Conservation (phyloP, 2,797 vertebrate species). For the Corythornis leucogaster region DNA sequence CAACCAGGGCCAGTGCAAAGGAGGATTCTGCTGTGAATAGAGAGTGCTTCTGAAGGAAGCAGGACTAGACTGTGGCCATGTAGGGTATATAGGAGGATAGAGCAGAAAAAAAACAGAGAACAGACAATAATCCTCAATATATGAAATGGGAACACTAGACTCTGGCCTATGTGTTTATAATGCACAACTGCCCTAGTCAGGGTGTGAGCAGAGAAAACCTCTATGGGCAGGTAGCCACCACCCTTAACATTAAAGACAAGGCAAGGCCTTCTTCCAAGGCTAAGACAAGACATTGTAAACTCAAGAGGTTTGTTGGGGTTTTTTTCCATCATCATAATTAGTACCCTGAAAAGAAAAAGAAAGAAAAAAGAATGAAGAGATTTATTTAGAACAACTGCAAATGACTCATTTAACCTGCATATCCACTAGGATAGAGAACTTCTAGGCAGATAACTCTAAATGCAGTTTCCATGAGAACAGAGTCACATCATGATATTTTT, state of each 20-base stretch:
- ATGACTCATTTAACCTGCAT: conserved; percentile 69
- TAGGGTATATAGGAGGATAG: neutral
- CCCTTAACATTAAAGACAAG: neutral
- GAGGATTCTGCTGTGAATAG: neutral
- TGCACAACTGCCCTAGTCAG: neutral
- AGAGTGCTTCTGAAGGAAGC: neutral
- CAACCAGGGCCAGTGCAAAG: neutral
- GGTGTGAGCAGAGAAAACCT: neutral
- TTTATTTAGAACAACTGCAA: conserved; percentile 65
- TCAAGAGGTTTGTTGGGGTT: neutral
- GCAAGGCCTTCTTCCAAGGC: conserved; percentile 47
- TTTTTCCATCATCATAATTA: conserved; percentile 65
- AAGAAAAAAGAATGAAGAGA: conserved; percentile 50
- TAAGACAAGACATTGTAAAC: conserved; percentile 67
- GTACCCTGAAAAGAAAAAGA: conserved; percentile 53
- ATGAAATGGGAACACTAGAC: neutral
- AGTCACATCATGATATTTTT: conserved; percentile 54
- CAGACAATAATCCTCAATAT: neutral
- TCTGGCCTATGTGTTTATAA: neutral
- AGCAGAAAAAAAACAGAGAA: neutral
- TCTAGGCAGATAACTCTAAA: conserved; percentile 47
- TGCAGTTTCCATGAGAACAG: conserved; percentile 69
- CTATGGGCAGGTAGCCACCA: neutral
- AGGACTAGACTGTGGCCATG: neutral
- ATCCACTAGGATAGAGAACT: conserved; percentile 58